Percentiles rank a stretch among this genome's conserved stretches.
Evolutionary conservation across 2,888 invertebrate genomes (phyloP).

Genomic region (Liopterus haemorrhoidalis): DNA sequence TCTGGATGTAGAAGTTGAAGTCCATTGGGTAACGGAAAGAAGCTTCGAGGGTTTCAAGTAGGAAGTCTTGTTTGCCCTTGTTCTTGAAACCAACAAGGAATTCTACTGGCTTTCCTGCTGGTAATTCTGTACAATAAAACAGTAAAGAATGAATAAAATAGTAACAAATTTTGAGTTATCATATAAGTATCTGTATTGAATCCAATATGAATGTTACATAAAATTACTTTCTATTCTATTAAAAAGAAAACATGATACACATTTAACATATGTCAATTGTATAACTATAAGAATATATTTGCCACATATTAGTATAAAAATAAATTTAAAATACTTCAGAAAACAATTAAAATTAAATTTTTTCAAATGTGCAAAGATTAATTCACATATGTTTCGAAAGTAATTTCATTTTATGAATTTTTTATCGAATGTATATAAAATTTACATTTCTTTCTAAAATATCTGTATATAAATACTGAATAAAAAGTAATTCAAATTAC

Average conservation of each 20-base stretch:
- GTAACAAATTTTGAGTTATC: constrained; percentile 10
- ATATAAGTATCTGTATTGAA: constrained; percentile 8
- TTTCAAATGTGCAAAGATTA: too few relatives aligned
- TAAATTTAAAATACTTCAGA: too few relatives aligned
- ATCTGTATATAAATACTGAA: constrained; percentile 8
- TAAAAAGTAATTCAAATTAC: too few relatives aligned
- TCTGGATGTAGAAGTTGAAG: constrained; percentile 96
- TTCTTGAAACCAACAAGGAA: constrained; percentile 95
- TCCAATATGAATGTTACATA: constrained; percentile 5
- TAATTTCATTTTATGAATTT: neutral
- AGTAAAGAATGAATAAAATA: constrained; percentile 32
- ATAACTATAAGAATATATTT: too few relatives aligned
- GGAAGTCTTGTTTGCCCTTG: constrained; percentile 85
- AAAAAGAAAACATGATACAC: neutral
- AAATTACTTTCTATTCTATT: neutral
- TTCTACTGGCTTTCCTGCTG: constrained; percentile 88
- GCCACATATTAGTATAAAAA: too few relatives aligned
- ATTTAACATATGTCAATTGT: neutral
- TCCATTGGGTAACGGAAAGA: constrained; percentile 99
- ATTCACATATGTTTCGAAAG: neutral
- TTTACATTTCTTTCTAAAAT: constrained; percentile 6
- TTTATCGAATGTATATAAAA: too few relatives aligned
- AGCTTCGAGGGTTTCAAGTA: constrained; percentile 89
- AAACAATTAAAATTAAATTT: too few relatives aligned
- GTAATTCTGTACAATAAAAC: constrained; percentile 62